Percentiles rank a stretch among this genome's conserved stretches.
phyloP scores from a whole-genome alignment of 2,888 invertebrate genomes.

The Brenthis daphne region DNA sequence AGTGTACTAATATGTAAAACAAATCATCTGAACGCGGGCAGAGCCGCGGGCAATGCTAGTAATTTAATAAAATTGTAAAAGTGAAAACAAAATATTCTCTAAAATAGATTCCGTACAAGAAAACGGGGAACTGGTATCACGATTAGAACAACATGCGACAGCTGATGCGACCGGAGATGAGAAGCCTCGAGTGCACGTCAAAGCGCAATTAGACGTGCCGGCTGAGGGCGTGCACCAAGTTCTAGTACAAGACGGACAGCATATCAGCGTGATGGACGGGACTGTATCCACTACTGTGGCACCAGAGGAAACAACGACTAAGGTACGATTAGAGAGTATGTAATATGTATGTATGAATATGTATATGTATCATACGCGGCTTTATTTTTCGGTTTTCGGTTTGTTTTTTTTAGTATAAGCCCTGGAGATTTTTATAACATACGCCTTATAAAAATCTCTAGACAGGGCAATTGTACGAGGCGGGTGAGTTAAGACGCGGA shows the following conservation, averaged over 20 bases:
- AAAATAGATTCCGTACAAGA: slow-evolving; percentile 63
- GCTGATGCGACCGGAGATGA: slow-evolving; percentile 65
- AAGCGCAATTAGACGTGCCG: slow-evolving; percentile 82
- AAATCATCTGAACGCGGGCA: no score
- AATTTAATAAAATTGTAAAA: neutral
- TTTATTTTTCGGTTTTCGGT: no score
- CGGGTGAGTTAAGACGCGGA: no score
- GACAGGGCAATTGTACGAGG: no score
- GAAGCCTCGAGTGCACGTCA: slow-evolving; percentile 71
- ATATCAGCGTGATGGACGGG: slow-evolving; percentile 62
- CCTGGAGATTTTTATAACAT: no score
- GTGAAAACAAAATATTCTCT: neutral
- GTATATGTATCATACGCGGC: no score
- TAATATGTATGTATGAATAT: no score
- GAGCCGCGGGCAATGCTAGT: neutral
- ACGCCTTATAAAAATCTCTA: no score
- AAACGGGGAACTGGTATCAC: slow-evolving; percentile 68
- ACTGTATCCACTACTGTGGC: slow-evolving; percentile 52
- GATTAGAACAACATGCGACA: slow-evolving; percentile 67
- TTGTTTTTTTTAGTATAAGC: no score
- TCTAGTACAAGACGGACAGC: slow-evolving; percentile 68
- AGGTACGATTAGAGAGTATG: slow-evolving; percentile 50
- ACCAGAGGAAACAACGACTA: slow-evolving; percentile 67
- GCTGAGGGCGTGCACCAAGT: slow-evolving; percentile 80
- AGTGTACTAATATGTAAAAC: no score